A percentile compares a stretch with the other conserved stretches of the same genome.
phyloP scores from a whole-genome alignment of 2,113 vertebrate genomes.

The Mohoua ochrocephala region DNA sequence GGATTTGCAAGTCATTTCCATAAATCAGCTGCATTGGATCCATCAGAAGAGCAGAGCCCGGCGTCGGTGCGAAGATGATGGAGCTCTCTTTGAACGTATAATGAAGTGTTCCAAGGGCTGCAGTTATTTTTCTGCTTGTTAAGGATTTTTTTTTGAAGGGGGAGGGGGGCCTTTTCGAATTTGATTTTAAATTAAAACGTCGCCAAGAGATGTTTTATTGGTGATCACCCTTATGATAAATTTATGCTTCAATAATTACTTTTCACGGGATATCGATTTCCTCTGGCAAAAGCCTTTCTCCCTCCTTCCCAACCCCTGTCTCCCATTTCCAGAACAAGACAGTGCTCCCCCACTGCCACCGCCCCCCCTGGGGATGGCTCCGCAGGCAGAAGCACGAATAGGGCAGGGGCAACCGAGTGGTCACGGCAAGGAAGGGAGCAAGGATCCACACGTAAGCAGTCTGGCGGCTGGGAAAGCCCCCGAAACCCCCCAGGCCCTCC shows the following conservation, averaged over 20 bases:
- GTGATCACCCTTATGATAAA: constrained; percentile 77
- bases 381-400: background rate
- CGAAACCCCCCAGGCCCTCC: no score
- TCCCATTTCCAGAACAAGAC: constrained; percentile 11
- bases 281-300: constrained; percentile 45
- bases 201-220: constrained; percentile 73
- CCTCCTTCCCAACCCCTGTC: background rate
- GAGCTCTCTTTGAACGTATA: constrained; percentile 71
- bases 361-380: rapidly evolving
- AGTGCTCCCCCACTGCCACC: background rate
- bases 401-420: background rate
- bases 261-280: constrained; percentile 70
- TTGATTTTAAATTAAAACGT: constrained; percentile 78
- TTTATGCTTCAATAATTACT: constrained; percentile 77
- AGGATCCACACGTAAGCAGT: background rate
- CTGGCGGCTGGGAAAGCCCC: rapidly evolving
- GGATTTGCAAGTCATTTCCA: constrained; percentile 73
- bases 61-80: constrained; percentile 61
- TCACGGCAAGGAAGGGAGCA: rapidly evolving
- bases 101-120: constrained; percentile 70
- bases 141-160: constrained; percentile 58
- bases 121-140: constrained; percentile 80
- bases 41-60: constrained; percentile 59
- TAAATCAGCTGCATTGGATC: constrained; percentile 69
- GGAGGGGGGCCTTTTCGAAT: constrained; percentile 45